phyloP scores from a whole-genome alignment of 1,140 invertebrate genomes.

The Druon quercuslanigerum region DNA sequence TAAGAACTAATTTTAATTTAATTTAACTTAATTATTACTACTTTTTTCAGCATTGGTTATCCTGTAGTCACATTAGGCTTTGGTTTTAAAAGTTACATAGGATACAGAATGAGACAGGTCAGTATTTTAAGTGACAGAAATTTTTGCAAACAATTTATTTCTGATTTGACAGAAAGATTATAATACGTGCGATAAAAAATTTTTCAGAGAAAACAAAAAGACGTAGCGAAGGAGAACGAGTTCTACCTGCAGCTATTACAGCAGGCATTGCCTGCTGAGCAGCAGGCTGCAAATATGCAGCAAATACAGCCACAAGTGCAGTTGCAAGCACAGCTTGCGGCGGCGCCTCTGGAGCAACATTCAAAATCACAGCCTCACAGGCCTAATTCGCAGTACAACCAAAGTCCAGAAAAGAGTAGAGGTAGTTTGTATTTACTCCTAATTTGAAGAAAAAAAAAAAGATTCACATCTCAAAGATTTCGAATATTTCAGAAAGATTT shows the following conservation, averaged over 20 bases:
- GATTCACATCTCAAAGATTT: too few relatives aligned
- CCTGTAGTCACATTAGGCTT: conserved; percentile 97
- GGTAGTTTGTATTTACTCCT: conserved; percentile 74
- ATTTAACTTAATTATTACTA: conserved; percentile 29
- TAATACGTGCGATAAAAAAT: conserved; percentile 48
- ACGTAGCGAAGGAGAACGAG: conserved; percentile 96
- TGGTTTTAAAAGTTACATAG: conserved; percentile 96
- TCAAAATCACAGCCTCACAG: conserved; percentile 72
- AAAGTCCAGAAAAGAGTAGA: conserved; percentile 77
- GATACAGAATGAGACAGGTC: conserved; percentile 90
- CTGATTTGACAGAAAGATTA: conserved; percentile 10
- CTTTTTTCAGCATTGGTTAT: conserved; percentile 91
- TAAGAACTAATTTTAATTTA: background rate
- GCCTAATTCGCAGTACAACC: conserved; percentile 72
- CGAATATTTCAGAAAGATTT: too few relatives aligned
- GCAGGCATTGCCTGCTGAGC: conserved; percentile 90
- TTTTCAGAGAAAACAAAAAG: conserved; percentile 89
- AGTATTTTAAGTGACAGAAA: conserved; percentile 39
- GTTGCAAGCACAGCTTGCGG: conserved; percentile 62
- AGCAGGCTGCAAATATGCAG: conserved; percentile 78
- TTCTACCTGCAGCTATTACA: conserved; percentile 95
- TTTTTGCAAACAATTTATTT: conserved; percentile 15
- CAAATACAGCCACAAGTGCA: conserved; percentile 69
- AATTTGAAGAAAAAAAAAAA: conserved; percentile 39
- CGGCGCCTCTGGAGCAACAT: conserved; percentile 65